These are phyloP conservation scores for Lepetodrilus schrolli DNA, from an alignment of 2,888 invertebrate species.

Conservation along the genomic window DNA sequence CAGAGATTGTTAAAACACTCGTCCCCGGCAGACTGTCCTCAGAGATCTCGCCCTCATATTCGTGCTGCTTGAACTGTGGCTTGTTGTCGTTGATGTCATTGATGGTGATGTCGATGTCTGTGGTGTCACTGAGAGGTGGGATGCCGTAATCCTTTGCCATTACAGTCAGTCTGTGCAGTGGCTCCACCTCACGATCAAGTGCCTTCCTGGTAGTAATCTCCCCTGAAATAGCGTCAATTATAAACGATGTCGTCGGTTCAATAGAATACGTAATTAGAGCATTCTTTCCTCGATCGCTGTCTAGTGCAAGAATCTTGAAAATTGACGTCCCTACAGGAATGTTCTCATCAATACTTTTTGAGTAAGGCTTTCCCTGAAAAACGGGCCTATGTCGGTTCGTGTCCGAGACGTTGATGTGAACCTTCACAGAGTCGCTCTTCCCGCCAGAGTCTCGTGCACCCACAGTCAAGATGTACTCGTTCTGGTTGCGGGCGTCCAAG, in stretches of 20 bases:
- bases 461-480: slow-evolving; percentile 80
- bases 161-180: slow-evolving; percentile 88
- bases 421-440: slow-evolving; percentile 88
- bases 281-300: slow-evolving; percentile 95
- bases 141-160: slow-evolving; percentile 94
- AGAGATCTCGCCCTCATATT: slow-evolving; percentile 89
- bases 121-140: slow-evolving; percentile 92
- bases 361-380: slow-evolving; percentile 94
- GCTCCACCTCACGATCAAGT: slow-evolving; percentile 87
- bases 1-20: slow-evolving; percentile 91
- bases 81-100: slow-evolving; percentile 97
- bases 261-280: slow-evolving; percentile 80
- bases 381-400: slow-evolving; percentile 95
- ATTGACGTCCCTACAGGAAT: slow-evolving; percentile 93
- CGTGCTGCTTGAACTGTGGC: slow-evolving; percentile 86
- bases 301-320: slow-evolving; percentile 91
- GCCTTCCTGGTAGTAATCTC: slow-evolving; percentile 90
- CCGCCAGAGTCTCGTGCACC: slow-evolving; percentile 93
- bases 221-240: slow-evolving; percentile 93
- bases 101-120: slow-evolving; percentile 94
- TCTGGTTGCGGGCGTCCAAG: slow-evolving; percentile 93
- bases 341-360: slow-evolving; percentile 92
- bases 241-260: slow-evolving; percentile 79
- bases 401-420: slow-evolving; percentile 93
- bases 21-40: slow-evolving; percentile 94